These are phyloP conservation scores for Propithecus deckenii DNA, from an alignment of 2,797 vertebrate genomes.

Conservation along the genomic window DNA sequence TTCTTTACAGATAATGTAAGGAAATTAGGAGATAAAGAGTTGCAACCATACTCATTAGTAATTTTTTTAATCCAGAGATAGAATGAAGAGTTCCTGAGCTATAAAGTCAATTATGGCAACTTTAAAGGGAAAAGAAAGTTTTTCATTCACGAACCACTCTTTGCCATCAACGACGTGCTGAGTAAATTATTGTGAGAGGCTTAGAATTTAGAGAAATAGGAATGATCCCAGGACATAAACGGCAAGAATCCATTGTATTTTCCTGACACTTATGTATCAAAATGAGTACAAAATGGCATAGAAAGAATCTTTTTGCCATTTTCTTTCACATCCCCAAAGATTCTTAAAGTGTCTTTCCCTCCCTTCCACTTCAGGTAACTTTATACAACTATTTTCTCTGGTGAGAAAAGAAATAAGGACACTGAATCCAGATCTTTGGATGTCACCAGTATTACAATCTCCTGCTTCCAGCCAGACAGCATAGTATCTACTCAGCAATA, in stretches of 20 bases:
- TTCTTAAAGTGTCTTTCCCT: not conserved
- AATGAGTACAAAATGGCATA: not conserved
- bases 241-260: not conserved
- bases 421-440: not conserved
- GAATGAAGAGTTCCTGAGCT: not conserved
- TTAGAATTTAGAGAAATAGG: not conserved
- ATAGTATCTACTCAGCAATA: not conserved
- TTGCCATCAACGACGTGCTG: not conserved
- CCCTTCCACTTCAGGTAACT: not conserved
- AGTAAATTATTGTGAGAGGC: not conserved
- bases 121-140: not conserved
- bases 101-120: not conserved
- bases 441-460: not conserved
- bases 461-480: not conserved
- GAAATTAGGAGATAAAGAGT: not conserved
- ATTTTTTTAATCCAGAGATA: not conserved
- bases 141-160: not conserved
- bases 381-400: not conserved
- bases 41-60: not conserved
- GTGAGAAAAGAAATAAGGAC: constrained; percentile 22
- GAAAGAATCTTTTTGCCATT: constrained; percentile 10
- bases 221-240: not conserved
- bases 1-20: not conserved
- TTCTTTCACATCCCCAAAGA: not conserved
- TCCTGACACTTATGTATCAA: not conserved